Evolutionary conservation across 2,888 invertebrate species (phyloP).

Genomic region (Platycnemis pennipes): DNA sequence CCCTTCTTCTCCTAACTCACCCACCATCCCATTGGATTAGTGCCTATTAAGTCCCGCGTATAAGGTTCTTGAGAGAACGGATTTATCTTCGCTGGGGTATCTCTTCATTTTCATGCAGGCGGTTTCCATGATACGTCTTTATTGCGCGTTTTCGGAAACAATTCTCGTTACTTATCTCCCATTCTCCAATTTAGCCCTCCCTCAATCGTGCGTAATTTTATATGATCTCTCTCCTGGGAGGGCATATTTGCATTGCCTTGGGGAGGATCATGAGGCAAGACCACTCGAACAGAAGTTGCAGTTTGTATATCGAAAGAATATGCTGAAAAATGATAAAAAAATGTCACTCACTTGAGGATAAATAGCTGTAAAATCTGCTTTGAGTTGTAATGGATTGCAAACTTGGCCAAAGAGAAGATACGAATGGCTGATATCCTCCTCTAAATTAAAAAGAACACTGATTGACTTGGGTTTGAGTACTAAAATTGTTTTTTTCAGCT

Average conservation of each 20-base stretch:
- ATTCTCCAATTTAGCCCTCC: neutral
- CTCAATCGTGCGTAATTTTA: constrained; percentile 46
- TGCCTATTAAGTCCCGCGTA: constrained; percentile 51
- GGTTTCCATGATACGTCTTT: constrained; percentile 52
- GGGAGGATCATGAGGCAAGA: neutral
- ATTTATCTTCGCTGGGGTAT: constrained; percentile 37
- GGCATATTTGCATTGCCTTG: neutral
- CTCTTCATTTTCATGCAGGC: constrained; percentile 48
- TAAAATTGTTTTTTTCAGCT: too few relatives aligned
- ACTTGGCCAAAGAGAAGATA: too few relatives aligned
- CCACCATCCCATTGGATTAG: constrained; percentile 33
- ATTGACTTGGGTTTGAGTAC: too few relatives aligned
- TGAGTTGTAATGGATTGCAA: too few relatives aligned
- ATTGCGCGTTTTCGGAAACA: constrained; percentile 57
- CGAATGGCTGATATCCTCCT: neutral
- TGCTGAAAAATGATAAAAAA: neutral
- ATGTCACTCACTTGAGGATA: neutral
- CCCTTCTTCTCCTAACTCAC: neutral
- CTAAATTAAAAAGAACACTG: neutral
- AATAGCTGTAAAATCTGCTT: too few relatives aligned
- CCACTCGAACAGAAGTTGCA: neutral
- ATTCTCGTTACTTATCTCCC: constrained; percentile 49
- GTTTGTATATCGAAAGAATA: neutral
- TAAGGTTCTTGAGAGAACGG: constrained; percentile 37
- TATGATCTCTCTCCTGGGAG: neutral